Percentiles rank a stretch among this genome's conserved stretches.
These are phyloP conservation scores for Hoplias malabaricus DNA, from an alignment of 2,113 vertebrate genomes.

Conservation along the genomic window DNA sequence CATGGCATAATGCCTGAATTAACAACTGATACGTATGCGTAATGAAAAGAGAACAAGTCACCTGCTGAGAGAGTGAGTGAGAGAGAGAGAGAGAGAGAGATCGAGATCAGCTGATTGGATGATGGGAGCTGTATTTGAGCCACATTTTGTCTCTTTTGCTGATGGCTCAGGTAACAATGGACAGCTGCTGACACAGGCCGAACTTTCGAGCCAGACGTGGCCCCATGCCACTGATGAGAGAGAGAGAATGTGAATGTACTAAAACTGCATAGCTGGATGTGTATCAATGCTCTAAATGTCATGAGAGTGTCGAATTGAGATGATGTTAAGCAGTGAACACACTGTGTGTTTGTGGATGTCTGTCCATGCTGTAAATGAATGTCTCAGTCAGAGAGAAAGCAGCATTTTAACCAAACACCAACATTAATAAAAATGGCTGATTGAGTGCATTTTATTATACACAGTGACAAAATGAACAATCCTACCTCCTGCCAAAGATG, in stretches of 20 bases:
- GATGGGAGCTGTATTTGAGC: neutral
- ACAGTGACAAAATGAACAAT: too few relatives aligned
- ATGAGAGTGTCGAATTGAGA: neutral
- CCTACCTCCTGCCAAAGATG: too few relatives aligned
- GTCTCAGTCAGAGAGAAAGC: neutral
- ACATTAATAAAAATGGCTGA: too few relatives aligned
- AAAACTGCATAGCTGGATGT: neutral
- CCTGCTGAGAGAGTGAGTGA: neutral
- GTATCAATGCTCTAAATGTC: neutral
- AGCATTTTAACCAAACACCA: too few relatives aligned
- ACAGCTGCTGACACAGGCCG: constrained; percentile 38
- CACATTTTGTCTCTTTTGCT: constrained; percentile 41
- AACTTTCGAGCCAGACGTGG: constrained; percentile 34
- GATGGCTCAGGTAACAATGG: constrained; percentile 38
- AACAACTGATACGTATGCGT: neutral
- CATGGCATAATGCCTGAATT: constrained; percentile 1
- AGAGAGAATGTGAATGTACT: neutral
- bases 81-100: neutral
- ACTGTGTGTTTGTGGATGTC: neutral
- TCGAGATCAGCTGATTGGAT: constrained; percentile 21
- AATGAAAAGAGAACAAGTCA: constrained; percentile 12
- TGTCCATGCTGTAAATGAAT: neutral
- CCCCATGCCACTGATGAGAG: neutral
- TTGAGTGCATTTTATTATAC: too few relatives aligned
- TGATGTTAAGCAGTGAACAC: neutral